phyloP scores from a whole-genome alignment of 2,888 invertebrate species.

The Leptinotarsa peninsularis region DNA sequence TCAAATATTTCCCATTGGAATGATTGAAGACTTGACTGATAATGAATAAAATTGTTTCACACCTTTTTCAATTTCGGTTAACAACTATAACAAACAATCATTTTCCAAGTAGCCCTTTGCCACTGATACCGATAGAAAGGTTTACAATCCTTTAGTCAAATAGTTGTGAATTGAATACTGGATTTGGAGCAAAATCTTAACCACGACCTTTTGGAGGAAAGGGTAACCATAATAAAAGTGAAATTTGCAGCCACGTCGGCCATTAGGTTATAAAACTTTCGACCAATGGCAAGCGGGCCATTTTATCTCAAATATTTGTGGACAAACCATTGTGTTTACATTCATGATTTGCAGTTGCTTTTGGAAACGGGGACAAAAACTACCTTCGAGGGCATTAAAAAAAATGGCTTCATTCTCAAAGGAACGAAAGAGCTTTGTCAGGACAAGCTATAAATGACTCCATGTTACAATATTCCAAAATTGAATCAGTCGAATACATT shows the following conservation, averaged over 20 bases:
- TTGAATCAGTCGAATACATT: no score
- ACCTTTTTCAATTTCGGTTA: neutral
- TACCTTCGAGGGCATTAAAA: conserved; percentile 28
- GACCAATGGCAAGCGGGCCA: conserved; percentile 37
- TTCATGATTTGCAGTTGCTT: conserved; percentile 42
- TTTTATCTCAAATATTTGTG: conserved; percentile 43
- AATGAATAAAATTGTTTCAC: no score
- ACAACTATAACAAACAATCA: neutral
- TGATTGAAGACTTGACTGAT: no score
- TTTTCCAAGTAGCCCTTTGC: neutral
- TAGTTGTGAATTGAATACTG: conserved; percentile 1
- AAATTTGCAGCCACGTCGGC: conserved; percentile 40
- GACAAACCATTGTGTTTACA: conserved; percentile 38
- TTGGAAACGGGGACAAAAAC: conserved; percentile 39
- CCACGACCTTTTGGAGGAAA: conserved; percentile 16
- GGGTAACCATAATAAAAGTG: conserved; percentile 41
- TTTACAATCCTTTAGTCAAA: neutral
- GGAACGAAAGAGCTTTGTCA: conserved; percentile 16
- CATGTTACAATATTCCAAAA: no score
- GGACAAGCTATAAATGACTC: conserved; percentile 1
- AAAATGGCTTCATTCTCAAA: conserved; percentile 35
- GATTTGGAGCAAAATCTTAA: neutral
- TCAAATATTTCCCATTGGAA: no score
- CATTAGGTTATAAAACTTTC: conserved; percentile 41
- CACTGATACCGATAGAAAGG: neutral